phyloP scores from a whole-genome alignment of 92 coral and sea anemone species.

The Epizoanthus scotinus region DNA sequence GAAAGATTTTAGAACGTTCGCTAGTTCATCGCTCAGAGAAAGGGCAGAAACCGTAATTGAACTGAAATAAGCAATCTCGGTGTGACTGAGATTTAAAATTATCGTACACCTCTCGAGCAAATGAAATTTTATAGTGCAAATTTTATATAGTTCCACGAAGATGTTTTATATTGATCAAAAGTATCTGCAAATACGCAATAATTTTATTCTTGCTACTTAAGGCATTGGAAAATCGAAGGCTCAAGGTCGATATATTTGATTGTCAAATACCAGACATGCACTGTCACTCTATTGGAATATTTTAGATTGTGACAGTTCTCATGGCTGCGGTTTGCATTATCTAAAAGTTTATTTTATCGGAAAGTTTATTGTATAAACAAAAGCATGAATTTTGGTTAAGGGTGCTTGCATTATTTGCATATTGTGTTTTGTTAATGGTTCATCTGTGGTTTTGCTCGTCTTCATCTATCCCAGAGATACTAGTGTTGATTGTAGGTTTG shows the following conservation, averaged over 20 bases:
- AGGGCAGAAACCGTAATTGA: neutral
- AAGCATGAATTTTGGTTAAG: slow-evolving; percentile 11
- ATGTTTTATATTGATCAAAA: slow-evolving; percentile 24
- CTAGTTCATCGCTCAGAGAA: neutral
- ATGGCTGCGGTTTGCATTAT: too few species aligned
- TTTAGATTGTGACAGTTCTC: too few species aligned
- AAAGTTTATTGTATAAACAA: slow-evolving; percentile 13
- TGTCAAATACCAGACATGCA: too few species aligned
- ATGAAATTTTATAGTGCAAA: neutral
- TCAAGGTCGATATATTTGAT: slow-evolving; percentile 2
- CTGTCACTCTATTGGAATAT: too few species aligned
- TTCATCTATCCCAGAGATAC: neutral
- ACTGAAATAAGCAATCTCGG: neutral
- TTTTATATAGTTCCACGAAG: neutral
- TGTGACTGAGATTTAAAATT: neutral
- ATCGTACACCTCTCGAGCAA: neutral
- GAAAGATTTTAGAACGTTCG: neutral
- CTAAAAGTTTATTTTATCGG: neutral
- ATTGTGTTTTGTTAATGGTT: neutral
- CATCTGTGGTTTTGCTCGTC: neutral
- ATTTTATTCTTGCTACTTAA: neutral
- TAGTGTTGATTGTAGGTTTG: neutral
- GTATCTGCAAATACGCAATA: neutral
- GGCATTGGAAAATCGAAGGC: neutral
- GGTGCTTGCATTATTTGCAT: slow-evolving; percentile 5